phyloP scores from a whole-genome alignment of 2,888 invertebrate species.

The Eumacrocentrus americanus region DNA sequence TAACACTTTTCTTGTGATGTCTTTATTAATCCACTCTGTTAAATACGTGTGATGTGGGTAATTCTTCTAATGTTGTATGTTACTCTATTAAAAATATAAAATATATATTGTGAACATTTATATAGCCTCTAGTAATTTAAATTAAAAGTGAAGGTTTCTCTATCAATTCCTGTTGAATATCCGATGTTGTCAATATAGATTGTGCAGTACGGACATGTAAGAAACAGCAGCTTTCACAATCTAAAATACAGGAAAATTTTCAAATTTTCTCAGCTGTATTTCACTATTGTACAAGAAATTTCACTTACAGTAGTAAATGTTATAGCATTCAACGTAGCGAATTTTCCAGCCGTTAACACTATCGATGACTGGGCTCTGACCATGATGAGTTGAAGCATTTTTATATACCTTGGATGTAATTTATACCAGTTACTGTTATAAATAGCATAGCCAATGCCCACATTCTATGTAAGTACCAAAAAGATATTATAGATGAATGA shows the following conservation, averaged over 20 bases:
- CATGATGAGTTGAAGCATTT: constrained; percentile 17
- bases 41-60: too few relatives aligned
- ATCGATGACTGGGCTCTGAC: constrained; percentile 21
- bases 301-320: constrained; percentile 26
- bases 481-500: not conserved
- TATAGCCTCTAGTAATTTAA: too few relatives aligned
- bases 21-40: too few relatives aligned
- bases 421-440: constrained; percentile 41
- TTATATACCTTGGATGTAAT: constrained; percentile 25
- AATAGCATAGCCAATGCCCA: constrained; percentile 30
- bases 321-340: constrained; percentile 16
- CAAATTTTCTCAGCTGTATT: not conserved
- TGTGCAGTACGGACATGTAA: constrained; percentile 33
- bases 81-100: too few relatives aligned
- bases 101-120: too few relatives aligned
- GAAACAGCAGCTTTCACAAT: constrained; percentile 33
- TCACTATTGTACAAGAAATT: not conserved
- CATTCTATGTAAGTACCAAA: constrained; percentile 29
- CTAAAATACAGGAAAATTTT: constrained; percentile 29
- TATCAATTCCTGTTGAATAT: too few relatives aligned
- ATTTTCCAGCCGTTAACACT: constrained; percentile 24
- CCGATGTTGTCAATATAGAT: too few relatives aligned
- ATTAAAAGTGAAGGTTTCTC: too few relatives aligned
- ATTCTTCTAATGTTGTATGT: too few relatives aligned
- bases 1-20: too few relatives aligned